Evolutionary conservation across 2,888 invertebrate species (phyloP), one percentile per base, ranked within the genome.

Genomic region (Muschampia staudingeri): DNA sequence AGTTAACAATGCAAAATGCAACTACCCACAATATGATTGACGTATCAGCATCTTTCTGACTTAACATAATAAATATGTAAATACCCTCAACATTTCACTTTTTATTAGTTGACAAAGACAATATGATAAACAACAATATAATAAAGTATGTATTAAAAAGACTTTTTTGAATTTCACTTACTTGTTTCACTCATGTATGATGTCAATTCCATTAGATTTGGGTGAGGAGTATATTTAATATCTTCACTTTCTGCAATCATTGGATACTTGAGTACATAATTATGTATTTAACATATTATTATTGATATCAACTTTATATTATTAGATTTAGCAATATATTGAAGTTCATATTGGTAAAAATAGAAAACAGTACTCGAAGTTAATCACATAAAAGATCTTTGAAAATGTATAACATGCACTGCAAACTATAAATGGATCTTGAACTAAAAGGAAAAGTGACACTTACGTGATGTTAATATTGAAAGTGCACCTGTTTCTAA

Each of bases 401-500:
- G 14, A 14, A 44, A 44, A 44, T 14, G 1, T 44, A 42, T 44
- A 42, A 11, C 44, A 44, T 44, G 2, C 11, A 44, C 14, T 14
- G 14, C 11, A 14, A 44, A 44, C 44, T 14, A 1, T 44, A 7
- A 42, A 52, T 34, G 34, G 34, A n/a, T 61, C 61, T 61, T 61
- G 61, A 69, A 69, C 37, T 34, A 4, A 6, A 37, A n/a, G 16
- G 4, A 34, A 40, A 19, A 72, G 25, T 44, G 67, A 76, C 70
- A 93, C 96, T 95, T 92, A 97, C 97, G 94, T 81, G 96, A 89
- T 85, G 94, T 91, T 30, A 97, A 88, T 85, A 96, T 96, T 85
- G 96, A 93, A 7, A 97, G 90, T 44, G 94, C 95, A 76, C 97
- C 97, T 14, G 98, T 98, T 92, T 98, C 98, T 87, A 98, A 94